These are phyloP conservation scores for Drosophila bipectinata DNA, from an alignment of 1,140 invertebrate genomes.

Conservation along the genomic window DNA sequence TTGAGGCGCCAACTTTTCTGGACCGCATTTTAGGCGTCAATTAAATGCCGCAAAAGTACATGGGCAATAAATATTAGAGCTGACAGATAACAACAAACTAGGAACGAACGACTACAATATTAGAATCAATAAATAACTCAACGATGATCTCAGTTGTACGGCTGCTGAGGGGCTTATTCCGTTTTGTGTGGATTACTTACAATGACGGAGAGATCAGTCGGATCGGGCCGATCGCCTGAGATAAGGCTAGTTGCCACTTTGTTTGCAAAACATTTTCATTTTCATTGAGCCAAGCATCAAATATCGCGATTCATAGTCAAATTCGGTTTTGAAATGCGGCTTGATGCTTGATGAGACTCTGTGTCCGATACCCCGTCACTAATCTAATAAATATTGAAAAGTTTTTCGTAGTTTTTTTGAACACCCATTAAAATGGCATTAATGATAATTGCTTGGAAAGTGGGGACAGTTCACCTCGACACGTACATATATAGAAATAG, in stretches of 20 bases:
- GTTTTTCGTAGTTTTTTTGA: slow-evolving; percentile 23
- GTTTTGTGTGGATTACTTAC: slow-evolving; percentile 27
- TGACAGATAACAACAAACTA: slow-evolving; percentile 26
- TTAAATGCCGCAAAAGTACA: slow-evolving; percentile 61
- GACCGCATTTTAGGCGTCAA: slow-evolving; percentile 73
- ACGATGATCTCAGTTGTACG: slow-evolving; percentile 67
- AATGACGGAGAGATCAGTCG: slow-evolving; percentile 17
- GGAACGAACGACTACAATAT: slow-evolving; percentile 15
- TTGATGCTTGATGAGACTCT: slow-evolving; percentile 26
- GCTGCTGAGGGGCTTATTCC: slow-evolving; percentile 28
- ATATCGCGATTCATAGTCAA: slow-evolving; percentile 1
- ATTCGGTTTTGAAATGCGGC: slow-evolving; percentile 32
- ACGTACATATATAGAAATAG: slow-evolving; percentile 13
- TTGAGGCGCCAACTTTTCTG: slow-evolving; percentile 55
- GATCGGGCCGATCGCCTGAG: slow-evolving; percentile 3
- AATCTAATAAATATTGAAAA: slow-evolving; percentile 34
- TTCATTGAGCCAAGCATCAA: slow-evolving; percentile 27
- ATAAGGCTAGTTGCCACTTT: slow-evolving; percentile 25
- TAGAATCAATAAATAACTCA: slow-evolving; percentile 66
- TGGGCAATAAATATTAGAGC: slow-evolving; percentile 52
- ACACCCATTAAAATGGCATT: slow-evolving; percentile 41
- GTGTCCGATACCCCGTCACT: slow-evolving; percentile 16
- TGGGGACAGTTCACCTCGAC: slow-evolving; percentile 19
- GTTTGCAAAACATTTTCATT: slow-evolving; percentile 38
- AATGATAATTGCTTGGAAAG: slow-evolving; percentile 50